Evolutionary conservation across 2,113 vertebrate species (phyloP).

Genomic region (Columba livia): DNA sequence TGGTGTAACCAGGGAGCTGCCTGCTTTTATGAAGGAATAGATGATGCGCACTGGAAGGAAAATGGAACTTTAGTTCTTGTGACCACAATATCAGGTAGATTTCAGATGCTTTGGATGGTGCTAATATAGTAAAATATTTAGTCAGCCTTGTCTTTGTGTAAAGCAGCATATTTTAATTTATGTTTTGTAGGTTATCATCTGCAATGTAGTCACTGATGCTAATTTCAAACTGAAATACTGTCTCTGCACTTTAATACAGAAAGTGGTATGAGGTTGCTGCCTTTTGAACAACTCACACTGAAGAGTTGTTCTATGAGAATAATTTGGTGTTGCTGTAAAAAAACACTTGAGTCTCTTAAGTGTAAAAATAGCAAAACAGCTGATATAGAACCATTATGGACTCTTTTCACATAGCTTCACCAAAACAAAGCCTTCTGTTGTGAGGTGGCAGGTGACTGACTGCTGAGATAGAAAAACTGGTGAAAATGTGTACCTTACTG

Average conservation of each 20-base stretch:
- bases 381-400: not conserved
- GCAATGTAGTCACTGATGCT: not conserved
- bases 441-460: constrained; percentile 1
- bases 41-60: constrained; percentile 92
- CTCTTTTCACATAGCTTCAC: not conserved
- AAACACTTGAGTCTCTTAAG: not conserved
- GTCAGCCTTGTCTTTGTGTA: not conserved
- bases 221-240: not conserved
- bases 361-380: constrained; percentile 39
- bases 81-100: constrained; percentile 86
- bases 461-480: not conserved
- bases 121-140: not conserved
- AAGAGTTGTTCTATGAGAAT: not conserved
- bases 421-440: not conserved
- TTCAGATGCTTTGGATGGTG: not conserved
- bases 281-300: not conserved
- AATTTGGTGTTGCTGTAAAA: not conserved
- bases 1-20: constrained; percentile 99
- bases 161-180: not conserved
- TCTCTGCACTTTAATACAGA: not conserved
- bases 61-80: constrained; percentile 91
- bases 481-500: not conserved
- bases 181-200: not conserved
- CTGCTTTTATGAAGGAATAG: constrained; percentile 93
- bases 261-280: not conserved